Evolutionary conservation across 1,140 invertebrate genomes (phyloP).

Genomic region (Eumaeus atala): DNA sequence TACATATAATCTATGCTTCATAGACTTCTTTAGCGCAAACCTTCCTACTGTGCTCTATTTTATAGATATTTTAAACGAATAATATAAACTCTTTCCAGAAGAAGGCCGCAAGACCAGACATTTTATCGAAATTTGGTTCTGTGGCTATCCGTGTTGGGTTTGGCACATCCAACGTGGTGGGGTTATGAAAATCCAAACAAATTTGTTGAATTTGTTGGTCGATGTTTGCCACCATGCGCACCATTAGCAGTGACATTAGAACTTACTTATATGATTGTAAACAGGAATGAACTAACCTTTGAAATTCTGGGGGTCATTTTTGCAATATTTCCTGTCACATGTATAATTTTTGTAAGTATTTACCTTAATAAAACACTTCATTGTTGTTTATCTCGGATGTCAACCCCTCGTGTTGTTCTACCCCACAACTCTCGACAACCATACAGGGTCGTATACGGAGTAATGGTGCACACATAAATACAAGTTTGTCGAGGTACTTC

Average conservation of each 20-base stretch:
- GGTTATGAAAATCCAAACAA: conserved; percentile 1
- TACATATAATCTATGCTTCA: too few species aligned
- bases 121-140: conserved; percentile 2
- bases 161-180: conserved; percentile 7
- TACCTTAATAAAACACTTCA: neutral
- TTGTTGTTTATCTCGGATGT: conserved; percentile 2
- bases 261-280: conserved; percentile 6
- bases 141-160: neutral
- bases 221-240: neutral
- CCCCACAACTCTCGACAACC: too few species aligned
- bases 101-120: neutral
- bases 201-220: neutral
- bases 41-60: too few species aligned
- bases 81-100: neutral
- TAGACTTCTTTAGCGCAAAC: too few species aligned
- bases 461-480: too few species aligned
- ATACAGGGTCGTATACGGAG: too few species aligned
- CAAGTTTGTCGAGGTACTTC: too few species aligned
- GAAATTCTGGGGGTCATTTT: conserved; percentile 28
- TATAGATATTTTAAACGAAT: neutral
- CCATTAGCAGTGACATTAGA: neutral
- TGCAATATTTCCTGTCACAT: conserved; percentile 28
- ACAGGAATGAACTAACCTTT: conserved; percentile 25
- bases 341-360: conserved; percentile 26
- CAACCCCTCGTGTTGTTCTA: neutral